Evolutionary conservation across 2,888 invertebrate species (phyloP).

Genomic region (Atethmia centrago): DNA sequence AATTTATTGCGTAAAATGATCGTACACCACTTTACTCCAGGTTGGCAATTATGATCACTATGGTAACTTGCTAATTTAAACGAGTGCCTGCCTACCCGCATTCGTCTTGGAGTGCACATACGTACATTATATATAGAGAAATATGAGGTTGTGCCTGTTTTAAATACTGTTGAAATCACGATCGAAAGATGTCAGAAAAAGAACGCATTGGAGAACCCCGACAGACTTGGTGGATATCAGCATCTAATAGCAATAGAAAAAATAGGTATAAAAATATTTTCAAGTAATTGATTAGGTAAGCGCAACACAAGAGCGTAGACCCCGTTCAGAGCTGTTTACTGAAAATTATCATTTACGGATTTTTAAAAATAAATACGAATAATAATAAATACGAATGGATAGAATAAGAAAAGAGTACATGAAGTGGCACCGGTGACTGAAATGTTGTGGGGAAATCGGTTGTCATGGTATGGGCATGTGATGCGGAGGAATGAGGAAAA

Average conservation of each 20-base stretch:
- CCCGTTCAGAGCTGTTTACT: neutral
- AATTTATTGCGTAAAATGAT: constrained; percentile 43
- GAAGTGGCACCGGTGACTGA: no score
- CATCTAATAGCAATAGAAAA: neutral
- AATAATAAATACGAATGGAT: no score
- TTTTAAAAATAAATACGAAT: no score
- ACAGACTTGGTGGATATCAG: neutral
- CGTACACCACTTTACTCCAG: constrained; percentile 1
- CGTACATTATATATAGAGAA: neutral
- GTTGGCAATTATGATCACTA: constrained; percentile 9
- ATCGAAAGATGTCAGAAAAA: no score
- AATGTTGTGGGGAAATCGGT: no score
- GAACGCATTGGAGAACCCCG: neutral
- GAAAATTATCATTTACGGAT: neutral
- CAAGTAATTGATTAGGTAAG: neutral
- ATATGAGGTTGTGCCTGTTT: neutral
- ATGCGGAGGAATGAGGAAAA: no score
- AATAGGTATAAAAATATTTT: no score
- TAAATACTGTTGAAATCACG: neutral
- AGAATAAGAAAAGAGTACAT: no score
- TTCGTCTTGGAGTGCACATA: constrained; percentile 7
- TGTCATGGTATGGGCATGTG: no score
- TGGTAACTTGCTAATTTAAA: constrained; percentile 51
- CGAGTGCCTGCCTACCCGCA: neutral
- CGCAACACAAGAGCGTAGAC: no score